phyloP scores from a whole-genome alignment of 2,888 invertebrate species.

The Chaetogeoica ovagalla region DNA sequence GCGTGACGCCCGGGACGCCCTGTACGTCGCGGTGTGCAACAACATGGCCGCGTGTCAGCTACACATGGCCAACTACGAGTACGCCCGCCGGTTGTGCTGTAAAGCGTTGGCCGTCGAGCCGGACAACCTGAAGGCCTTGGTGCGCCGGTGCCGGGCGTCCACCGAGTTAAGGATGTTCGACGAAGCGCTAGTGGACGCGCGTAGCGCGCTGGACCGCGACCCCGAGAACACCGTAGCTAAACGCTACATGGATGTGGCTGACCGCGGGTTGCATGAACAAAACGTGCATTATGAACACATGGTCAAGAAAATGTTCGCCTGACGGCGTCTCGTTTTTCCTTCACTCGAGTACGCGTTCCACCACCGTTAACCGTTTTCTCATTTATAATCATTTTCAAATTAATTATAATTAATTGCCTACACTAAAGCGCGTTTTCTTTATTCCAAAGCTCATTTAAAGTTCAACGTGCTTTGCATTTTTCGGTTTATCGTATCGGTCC shows the following conservation, averaged over 20 bases:
- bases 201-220: slow-evolving; percentile 65
- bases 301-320: slow-evolving; percentile 62
- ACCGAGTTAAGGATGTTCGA: slow-evolving; percentile 68
- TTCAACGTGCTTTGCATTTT: too few relatives aligned
- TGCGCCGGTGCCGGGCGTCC: slow-evolving; percentile 62
- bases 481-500: too few relatives aligned
- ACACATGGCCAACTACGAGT: slow-evolving; percentile 68
- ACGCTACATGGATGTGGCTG: slow-evolving; percentile 65
- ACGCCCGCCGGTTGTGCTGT: slow-evolving; percentile 68
- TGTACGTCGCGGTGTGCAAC: slow-evolving; percentile 69
- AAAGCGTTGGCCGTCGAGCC: slow-evolving; percentile 61
- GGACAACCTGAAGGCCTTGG: slow-evolving; percentile 63
- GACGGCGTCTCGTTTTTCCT: background rate
- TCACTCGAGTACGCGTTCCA: too few relatives aligned
- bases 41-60: slow-evolving; percentile 83
- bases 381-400: too few relatives aligned
- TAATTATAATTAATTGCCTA: too few relatives aligned
- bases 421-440: too few relatives aligned
- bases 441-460: too few relatives aligned
- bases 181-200: slow-evolving; percentile 67
- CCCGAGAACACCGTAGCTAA: slow-evolving; percentile 69
- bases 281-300: slow-evolving; percentile 66
- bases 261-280: slow-evolving; percentile 66
- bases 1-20: slow-evolving; percentile 63
- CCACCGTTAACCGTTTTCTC: too few relatives aligned